Percentiles rank a stretch among this genome's conserved stretches.
Evolutionary conservation across 2,888 invertebrate genomes (phyloP).

Genomic region (Graphium colonna): DNA sequence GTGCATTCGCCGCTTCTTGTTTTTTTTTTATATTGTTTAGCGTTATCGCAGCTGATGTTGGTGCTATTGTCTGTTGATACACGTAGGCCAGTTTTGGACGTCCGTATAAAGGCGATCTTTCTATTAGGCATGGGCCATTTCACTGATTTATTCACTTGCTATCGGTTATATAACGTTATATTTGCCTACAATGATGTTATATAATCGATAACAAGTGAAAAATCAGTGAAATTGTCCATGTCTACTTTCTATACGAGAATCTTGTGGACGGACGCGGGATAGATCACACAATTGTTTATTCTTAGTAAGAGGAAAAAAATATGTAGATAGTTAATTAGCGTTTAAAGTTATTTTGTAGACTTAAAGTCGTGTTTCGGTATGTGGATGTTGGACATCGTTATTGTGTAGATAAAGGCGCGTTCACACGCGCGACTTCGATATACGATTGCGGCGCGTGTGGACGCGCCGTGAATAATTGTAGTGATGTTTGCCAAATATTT

Average conservation of each 20-base stretch:
- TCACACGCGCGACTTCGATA: neutral
- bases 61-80: slow-evolving; percentile 60
- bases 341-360: slow-evolving; percentile 50
- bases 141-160: neutral
- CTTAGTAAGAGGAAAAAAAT: slow-evolving; percentile 30
- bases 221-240: too few species aligned
- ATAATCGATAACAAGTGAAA: too few species aligned
- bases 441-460: slow-evolving; percentile 6
- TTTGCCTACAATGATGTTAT: too few species aligned
- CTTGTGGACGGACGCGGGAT: slow-evolving; percentile 21
- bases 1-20: slow-evolving; percentile 29
- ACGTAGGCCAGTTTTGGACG: slow-evolving; percentile 26
- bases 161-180: too few species aligned
- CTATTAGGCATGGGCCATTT: too few species aligned
- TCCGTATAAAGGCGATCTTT: slow-evolving; percentile 6
- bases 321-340: slow-evolving; percentile 55
- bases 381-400: slow-evolving; percentile 55
- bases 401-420: slow-evolving; percentile 29
- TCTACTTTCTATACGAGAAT: neutral
- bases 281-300: slow-evolving; percentile 38
- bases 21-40: slow-evolving; percentile 49
- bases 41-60: slow-evolving; percentile 72
- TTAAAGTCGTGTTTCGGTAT: slow-evolving; percentile 58
- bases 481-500: slow-evolving; percentile 72
- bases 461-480: slow-evolving; percentile 35